Percentiles rank a stretch among this genome's conserved stretches.
Evolutionary conservation across 2,797 vertebrate species (phyloP).

Genomic region (Scolopax bukidnonensis): DNA sequence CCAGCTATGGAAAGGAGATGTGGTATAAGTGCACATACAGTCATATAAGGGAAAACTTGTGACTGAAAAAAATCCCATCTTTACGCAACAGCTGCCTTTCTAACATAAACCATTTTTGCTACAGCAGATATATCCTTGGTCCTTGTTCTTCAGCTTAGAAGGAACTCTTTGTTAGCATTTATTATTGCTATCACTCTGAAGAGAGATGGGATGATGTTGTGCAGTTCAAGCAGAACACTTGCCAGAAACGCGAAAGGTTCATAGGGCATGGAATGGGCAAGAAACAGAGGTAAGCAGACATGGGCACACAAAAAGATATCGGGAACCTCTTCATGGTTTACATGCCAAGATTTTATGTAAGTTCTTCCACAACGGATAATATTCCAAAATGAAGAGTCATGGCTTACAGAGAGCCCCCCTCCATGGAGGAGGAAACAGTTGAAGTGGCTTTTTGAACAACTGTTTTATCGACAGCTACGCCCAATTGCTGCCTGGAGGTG

Average conservation of each 20-base stretch:
- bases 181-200: not conserved
- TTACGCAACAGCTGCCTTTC: not conserved
- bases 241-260: not conserved
- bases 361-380: not conserved
- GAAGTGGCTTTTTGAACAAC: not conserved
- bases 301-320: not conserved
- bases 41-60: not conserved
- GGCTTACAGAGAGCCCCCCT: not conserved
- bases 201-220: not conserved
- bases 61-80: not conserved
- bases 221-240: not conserved
- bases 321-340: not conserved
- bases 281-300: not conserved
- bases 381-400: not conserved
- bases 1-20: not conserved
- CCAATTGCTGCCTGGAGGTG: not conserved
- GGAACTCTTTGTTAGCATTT: not conserved
- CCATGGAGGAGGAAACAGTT: not conserved
- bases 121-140: not conserved
- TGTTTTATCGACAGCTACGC: not conserved
- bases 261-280: not conserved
- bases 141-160: not conserved
- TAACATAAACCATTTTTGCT: not conserved
- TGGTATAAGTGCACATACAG: not conserved
- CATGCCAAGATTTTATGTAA: not conserved